Percentiles rank a stretch among this genome's conserved stretches.
Conservation (phyloP, 2,113 vertebrate genomes). For the Lamprologus ornatipinnis region DNA sequence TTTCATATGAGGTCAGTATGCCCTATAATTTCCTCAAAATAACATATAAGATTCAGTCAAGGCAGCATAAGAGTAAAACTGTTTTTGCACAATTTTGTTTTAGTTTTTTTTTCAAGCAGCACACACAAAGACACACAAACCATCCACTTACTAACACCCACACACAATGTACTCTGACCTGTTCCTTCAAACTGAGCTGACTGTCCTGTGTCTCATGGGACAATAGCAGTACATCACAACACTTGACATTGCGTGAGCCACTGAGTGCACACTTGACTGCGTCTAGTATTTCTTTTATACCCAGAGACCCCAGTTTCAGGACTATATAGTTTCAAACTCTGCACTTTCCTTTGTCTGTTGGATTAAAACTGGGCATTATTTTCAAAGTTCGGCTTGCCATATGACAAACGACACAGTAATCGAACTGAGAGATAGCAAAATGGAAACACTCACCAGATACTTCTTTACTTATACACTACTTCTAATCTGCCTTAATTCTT, state of each 20-base stretch:
- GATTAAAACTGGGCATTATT: neutral
- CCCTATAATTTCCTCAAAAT: neutral
- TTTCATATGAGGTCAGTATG: neutral
- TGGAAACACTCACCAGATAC: neutral
- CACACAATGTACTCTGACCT: neutral
- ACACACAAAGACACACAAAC: neutral
- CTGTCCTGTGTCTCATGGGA: neutral
- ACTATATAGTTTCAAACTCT: neutral
- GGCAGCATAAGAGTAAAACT: neutral
- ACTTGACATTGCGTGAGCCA: constrained; percentile 32
- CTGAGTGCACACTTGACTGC: constrained; percentile 15
- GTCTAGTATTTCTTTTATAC: neutral
- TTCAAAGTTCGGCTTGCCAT: neutral
- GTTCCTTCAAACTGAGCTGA: neutral
- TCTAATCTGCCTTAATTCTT: neutral
- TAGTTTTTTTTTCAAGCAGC: neutral
- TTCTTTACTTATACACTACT: neutral
- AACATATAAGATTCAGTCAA: neutral
- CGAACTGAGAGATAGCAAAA: neutral
- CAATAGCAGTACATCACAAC: neutral
- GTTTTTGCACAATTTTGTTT: neutral
- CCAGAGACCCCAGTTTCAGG: neutral
- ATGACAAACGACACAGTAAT: neutral
- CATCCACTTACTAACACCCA: neutral
- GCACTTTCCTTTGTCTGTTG: neutral